Base-by-base conservation (phyloP, 2,797 vertebrate genomes). In the Spondyliosoma cantharus region DNA sequence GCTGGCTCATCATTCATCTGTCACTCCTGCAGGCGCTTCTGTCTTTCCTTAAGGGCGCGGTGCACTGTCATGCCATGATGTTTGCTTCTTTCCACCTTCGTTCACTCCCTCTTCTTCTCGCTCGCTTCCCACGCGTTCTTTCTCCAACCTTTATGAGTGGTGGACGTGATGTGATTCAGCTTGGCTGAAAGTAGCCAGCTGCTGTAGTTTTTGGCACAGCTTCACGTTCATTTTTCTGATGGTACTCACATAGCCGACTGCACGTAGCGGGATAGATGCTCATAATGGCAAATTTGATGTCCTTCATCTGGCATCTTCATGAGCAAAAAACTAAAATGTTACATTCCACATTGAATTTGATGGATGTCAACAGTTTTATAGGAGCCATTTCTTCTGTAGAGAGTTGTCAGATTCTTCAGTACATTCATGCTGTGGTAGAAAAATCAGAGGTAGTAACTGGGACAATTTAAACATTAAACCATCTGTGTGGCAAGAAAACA, bases 161-260 rank as follows among this genome's bases (percentile, higher is more conserved):
- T 59, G 14, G 25, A 82, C 77, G 56, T 75, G 37, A 37, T 87
- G 80, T 74, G 22, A 50, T 12, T 22, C 11, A 53, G 46, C 24
- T 25, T 29, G 49, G 59, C 68, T 88, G 76, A 90, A 79, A 82
- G 0, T 1, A 2, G n/a, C 58, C 87, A 87, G 82, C 86, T 89
- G 90, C 48, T 78, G 69, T 13, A 16, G 37, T 29, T 57, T 7
- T 75, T 42, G 12, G 9, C 19, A 48, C 67, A 48, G 17, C 9
- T 24, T 24, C 14, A 24, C 5, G 0, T 29, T 50, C 49, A 50
- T 37, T 72, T 71, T 71, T 65, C 46, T 85, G 22, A 60, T 63
- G 14, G 52, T 50, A 15, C n/a, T 74, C 45, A 50, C n/a, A 17
- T 43, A 37, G 37, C 37, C 9, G 37, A 68, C 70, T 70, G 61